A percentile compares a stretch with the other conserved stretches of the same genome.
These are phyloP conservation scores for Lepus oiostolus DNA, from an alignment of 2,797 vertebrate species.

Conservation along the genomic window DNA sequence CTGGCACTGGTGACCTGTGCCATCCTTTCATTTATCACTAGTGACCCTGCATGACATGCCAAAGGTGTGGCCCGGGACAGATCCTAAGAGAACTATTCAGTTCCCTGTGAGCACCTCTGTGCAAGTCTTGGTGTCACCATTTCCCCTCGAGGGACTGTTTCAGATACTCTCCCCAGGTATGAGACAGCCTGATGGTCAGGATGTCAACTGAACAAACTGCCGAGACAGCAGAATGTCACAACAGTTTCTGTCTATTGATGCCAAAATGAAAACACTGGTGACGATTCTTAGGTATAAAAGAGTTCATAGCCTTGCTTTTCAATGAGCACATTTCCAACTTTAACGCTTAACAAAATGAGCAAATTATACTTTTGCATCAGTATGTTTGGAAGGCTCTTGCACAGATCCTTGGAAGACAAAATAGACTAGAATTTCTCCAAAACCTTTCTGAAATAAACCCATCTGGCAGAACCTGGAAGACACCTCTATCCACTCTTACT, in stretches of 20 bases:
- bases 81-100: background rate
- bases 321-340: conserved; percentile 36
- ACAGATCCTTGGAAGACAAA: background rate
- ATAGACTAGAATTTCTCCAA: background rate
- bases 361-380: background rate
- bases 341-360: conserved; percentile 15
- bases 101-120: background rate
- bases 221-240: background rate
- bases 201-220: background rate
- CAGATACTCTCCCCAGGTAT: background rate
- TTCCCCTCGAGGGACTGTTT: background rate
- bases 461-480: background rate
- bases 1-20: background rate
- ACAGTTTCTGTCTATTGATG: background rate
- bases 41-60: background rate
- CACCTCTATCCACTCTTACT: background rate
- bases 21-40: background rate
- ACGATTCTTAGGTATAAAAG: background rate
- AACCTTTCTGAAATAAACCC: background rate
- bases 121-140: background rate
- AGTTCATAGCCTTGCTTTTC: conserved; percentile 1
- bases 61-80: background rate
- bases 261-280: background rate
- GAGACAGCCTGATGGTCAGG: background rate
- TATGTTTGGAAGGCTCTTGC: background rate